Base-by-base conservation (phyloP, 2,888 invertebrate genomes). In the Heliothis peltigera region DNA sequence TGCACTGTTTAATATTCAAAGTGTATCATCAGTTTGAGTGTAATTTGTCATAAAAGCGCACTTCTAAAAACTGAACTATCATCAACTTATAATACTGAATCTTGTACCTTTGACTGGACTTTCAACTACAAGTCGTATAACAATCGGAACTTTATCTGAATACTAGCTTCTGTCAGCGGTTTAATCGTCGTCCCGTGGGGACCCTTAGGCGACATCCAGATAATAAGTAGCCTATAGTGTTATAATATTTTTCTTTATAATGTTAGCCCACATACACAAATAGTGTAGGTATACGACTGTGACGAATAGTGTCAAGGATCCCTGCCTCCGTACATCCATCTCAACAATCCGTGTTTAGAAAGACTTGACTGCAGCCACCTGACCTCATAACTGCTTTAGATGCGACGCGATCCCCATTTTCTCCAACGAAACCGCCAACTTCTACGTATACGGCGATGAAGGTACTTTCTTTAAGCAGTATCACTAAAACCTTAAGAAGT, bases 221-320 rank as follows among this genome's bases (percentile, higher is more conserved):
- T n/a, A n/a, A n/a, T n/a, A n/a, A n/a, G n/a, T n/a, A n/a, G n/a
- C n/a, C n/a, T n/a, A n/a, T n/a, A n/a, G n/a, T n/a, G n/a, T n/a
- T n/a, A n/a, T n/a, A n/a, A n/a, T n/a, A n/a, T n/a, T n/a, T n/a
- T n/a, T n/a, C n/a, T n/a, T n/a, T n/a, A n/a, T n/a, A n/a, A n/a
- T n/a, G n/a, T n/a, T n/a, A n/a, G n/a, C n/a, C n/a, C n/a, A n/a
- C n/a, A n/a, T n/a, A n/a, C n/a, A n/a, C 43, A 47, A 60, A 46
- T 60, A 62, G 62, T 69, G 54, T 56, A 58, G 51, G 63, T 72
- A 71, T 25, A 55, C 52, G 62, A 54, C 69, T 68, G 69, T 70
- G 73, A 67, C 77, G 70, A 89, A 90, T 76, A 74, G 70, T 91
- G 92, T 91, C 91, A 91, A 91, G 91, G 90, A 90, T 87, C 84